phyloP scores from a whole-genome alignment of 2,113 vertebrate genomes.

The Pan troglodytes region DNA sequence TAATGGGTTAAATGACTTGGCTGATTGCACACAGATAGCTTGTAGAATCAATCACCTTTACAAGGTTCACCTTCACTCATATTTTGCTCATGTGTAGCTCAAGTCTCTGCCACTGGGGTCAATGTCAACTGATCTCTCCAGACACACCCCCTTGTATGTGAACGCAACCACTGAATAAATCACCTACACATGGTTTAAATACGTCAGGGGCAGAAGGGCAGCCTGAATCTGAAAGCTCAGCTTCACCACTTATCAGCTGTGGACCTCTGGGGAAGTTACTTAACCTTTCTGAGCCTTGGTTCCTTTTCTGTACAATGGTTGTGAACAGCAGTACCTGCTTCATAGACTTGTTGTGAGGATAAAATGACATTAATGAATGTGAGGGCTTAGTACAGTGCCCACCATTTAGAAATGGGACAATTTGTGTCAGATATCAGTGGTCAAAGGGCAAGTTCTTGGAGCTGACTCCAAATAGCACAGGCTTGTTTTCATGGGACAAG shows the following conservation, averaged over 20 bases:
- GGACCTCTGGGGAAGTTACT: background rate
- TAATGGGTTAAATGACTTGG: background rate
- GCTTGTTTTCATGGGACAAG: background rate
- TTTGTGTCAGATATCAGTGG: background rate
- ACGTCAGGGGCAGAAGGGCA: background rate
- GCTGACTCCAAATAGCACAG: background rate
- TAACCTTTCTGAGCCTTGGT: background rate
- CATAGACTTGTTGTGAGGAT: background rate
- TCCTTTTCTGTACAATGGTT: background rate
- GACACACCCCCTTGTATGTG: background rate
- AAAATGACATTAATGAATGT: background rate
- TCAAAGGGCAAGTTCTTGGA: background rate
- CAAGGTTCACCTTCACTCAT: background rate
- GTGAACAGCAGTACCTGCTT: background rate
- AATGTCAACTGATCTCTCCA: background rate
- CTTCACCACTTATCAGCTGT: background rate
- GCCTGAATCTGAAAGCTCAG: background rate
- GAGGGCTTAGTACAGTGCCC: background rate
- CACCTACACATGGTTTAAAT: background rate
- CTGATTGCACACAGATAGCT: background rate
- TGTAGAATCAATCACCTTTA: background rate
- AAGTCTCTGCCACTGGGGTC: background rate
- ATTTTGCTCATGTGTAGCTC: background rate
- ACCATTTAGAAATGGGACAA: rapidly evolving
- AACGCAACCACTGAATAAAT: background rate